Evolutionary conservation across 2,797 vertebrate species (phyloP), one percentile per base, ranked within the genome.

Genomic region (Tamandua tetradactyla): DNA sequence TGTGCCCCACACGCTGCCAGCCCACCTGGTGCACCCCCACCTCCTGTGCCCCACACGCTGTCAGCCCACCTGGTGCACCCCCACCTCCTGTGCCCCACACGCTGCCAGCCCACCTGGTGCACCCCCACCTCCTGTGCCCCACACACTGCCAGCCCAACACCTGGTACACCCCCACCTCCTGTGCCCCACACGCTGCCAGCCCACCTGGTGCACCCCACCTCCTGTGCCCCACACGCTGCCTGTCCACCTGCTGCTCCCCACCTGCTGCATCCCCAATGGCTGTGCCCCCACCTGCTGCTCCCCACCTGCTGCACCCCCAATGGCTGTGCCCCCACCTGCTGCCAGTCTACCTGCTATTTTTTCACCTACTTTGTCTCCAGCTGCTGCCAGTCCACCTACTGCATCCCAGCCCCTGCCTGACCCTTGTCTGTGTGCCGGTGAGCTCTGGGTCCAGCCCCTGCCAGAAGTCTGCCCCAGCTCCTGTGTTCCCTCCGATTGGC

Each of bases 101-200:
- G 66, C 66, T 71, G 66, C 3, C 17, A 11, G 2, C 74, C 87
- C 64, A 37, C 20, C 37, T 79, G 37, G n/a, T n/a, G n/a, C n/a
- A n/a, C n/a, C 12, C 89, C 89, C 59, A 15, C 35, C 35, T 75
- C n/a, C 76, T 91, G 68, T 0, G 9, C 7, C 30, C 72, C 85
- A n/a, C n/a, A n/a, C n/a, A n/a, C n/a, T n/a, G n/a, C n/a, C n/a
- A n/a, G n/a, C 12, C 89, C 89, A n/a, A n/a, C 59, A 15, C 35
- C 35, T 75, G n/a, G 76, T 91, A 68, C 0, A 9, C 7, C 30
- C 72, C 85, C 23, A 15, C 23, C 42, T 61, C 79, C 52, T 87
- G 66, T 0, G 2, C 40, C 27, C 11, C 57, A n/a, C 5, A 52
- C 44, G 66, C 66, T 71, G 66, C 3, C 17, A 11, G 2, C 74